A percentile compares a stretch with the other conserved stretches of the same genome.
phyloP scores from a whole-genome alignment of 2,113 vertebrate species.

The Excalfactoria chinensis region DNA sequence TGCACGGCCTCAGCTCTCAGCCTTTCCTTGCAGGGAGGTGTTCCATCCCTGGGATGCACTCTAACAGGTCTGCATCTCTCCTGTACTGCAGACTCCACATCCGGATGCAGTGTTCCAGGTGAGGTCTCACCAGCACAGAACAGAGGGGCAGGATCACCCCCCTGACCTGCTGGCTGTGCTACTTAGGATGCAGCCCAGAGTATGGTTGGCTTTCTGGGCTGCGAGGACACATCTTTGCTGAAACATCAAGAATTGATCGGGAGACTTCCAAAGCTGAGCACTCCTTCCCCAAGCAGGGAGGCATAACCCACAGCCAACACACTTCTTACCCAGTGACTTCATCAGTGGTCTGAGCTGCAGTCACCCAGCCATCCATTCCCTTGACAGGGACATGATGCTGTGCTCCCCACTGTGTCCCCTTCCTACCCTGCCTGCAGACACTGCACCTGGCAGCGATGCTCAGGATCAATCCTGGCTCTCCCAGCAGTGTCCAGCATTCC shows the following conservation, averaged over 20 bases:
- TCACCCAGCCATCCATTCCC: too few relatives aligned
- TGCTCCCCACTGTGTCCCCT: not conserved
- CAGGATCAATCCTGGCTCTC: not conserved
- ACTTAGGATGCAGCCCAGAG: too few relatives aligned
- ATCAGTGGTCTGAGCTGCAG: not conserved
- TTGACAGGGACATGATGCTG: not conserved
- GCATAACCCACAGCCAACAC: rapidly evolving
- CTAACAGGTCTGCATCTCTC: too few relatives aligned
- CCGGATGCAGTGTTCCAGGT: too few relatives aligned
- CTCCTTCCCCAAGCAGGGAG: rapidly evolving
- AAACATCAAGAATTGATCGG: not conserved
- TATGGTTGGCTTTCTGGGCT: too few relatives aligned
- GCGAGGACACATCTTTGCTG: not conserved
- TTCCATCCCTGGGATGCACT: too few relatives aligned
- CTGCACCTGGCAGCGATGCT: not conserved
- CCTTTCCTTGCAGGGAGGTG: too few relatives aligned
- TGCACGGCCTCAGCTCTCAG: too few relatives aligned
- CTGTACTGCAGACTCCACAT: too few relatives aligned
- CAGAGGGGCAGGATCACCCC: too few relatives aligned
- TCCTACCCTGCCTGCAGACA: not conserved
- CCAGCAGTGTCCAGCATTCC: not conserved
- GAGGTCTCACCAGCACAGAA: too few relatives aligned
- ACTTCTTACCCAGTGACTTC: not conserved
- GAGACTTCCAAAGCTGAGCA: not conserved
- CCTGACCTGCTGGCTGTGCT: too few relatives aligned